These are phyloP conservation scores for Gadopsis marmoratus DNA, from an alignment of 2,797 vertebrate genomes.

Conservation along the genomic window DNA sequence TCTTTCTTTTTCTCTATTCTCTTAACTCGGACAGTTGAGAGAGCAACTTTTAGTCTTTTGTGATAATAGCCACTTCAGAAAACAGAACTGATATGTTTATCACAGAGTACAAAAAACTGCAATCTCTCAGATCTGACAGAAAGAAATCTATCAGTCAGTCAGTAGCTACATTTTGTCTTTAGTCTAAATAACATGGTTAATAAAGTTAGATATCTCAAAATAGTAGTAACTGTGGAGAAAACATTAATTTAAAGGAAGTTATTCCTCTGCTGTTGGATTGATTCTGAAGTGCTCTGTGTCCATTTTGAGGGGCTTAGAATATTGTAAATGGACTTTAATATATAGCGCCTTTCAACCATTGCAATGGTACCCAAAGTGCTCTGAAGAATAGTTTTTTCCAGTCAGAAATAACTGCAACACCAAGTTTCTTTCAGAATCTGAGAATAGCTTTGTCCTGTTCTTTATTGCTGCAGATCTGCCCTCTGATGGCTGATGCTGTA, in stretches of 20 bases:
- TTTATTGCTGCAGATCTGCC: constrained; percentile 82
- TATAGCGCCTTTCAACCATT: too few species aligned
- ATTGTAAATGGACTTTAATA: too few species aligned
- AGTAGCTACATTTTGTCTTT: background rate
- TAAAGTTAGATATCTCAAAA: background rate
- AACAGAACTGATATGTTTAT: background rate
- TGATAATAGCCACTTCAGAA: background rate
- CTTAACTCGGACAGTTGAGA: too few species aligned
- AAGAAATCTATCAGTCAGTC: background rate
- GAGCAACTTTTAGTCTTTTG: background rate
- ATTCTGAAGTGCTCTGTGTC: background rate
- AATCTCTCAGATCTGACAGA: too few species aligned
- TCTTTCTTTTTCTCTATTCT: background rate
- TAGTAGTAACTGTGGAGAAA: background rate
- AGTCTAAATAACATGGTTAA: background rate
- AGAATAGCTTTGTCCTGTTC: background rate
- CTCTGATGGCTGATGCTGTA: constrained; percentile 74
- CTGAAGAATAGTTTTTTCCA: background rate
- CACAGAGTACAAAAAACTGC: background rate
- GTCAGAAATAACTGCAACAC: background rate
- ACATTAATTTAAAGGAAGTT: background rate
- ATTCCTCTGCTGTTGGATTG: background rate
- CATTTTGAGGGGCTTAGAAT: background rate
- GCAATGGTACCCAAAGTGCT: too few species aligned
- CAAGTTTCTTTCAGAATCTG: background rate